Conservation (phyloP, 2,888 invertebrate species). For the Aporophyla nigra region DNA sequence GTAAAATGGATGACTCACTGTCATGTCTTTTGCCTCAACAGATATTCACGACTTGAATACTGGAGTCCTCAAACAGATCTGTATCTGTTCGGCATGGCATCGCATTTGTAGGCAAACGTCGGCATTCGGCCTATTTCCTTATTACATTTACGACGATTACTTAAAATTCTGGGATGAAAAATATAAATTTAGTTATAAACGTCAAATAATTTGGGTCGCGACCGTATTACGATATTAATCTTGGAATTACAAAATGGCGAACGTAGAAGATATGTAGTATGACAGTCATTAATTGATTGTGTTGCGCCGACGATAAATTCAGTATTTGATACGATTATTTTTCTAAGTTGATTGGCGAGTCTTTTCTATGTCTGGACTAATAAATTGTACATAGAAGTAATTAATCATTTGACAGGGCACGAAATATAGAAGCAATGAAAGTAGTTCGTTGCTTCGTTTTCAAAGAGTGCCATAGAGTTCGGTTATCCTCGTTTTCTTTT, state of each 20-base stretch:
- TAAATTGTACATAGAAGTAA: slow-evolving; percentile 18
- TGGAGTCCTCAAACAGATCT: slow-evolving; percentile 5
- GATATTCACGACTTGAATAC: slow-evolving; percentile 15
- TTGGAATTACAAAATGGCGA: slow-evolving; percentile 47
- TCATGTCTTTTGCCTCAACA: slow-evolving; percentile 12
- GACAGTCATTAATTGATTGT: slow-evolving; percentile 48
- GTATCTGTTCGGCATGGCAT: slow-evolving; percentile 11
- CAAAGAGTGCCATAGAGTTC: slow-evolving; percentile 9
- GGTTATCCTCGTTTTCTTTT: slow-evolving; percentile 16
- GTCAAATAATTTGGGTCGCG: slow-evolving; percentile 49
- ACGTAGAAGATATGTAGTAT: slow-evolving; percentile 16
- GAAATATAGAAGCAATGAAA: background rate
- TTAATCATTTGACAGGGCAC: slow-evolving; percentile 13
- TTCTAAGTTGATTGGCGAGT: slow-evolving; percentile 37
- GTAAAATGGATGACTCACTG: slow-evolving; percentile 48
- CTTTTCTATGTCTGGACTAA: slow-evolving; percentile 36
- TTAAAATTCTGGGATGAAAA: slow-evolving; percentile 44
- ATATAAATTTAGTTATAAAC: slow-evolving; percentile 47
- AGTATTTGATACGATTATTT: slow-evolving; percentile 45
- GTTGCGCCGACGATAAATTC: slow-evolving; percentile 34
- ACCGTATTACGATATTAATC: slow-evolving; percentile 48
- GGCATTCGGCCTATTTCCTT: slow-evolving; percentile 37
- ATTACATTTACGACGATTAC: slow-evolving; percentile 37
- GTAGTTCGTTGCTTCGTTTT: background rate
- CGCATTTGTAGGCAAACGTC: background rate